Conservation (phyloP, 2,888 invertebrate genomes). For the Hirudinaria manillensis region DNA sequence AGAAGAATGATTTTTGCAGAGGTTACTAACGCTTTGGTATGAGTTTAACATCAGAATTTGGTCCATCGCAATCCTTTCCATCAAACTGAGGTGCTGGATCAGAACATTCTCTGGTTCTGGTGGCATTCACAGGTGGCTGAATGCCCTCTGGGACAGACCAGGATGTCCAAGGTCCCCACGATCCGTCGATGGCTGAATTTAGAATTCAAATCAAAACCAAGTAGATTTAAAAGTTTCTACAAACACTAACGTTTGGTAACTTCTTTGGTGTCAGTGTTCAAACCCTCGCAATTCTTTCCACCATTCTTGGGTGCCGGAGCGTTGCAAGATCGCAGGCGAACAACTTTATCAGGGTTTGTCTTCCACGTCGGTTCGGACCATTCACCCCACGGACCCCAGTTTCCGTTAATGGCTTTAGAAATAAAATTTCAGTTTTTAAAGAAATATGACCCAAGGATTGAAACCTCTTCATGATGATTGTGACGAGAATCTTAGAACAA, state of each 20-base stretch:
- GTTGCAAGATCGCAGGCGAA: constrained; percentile 15
- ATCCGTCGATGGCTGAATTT: constrained; percentile 32
- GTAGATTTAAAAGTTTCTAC: not conserved
- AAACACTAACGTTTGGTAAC: constrained; percentile 21
- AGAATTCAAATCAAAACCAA: not conserved
- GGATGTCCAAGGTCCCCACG: constrained; percentile 33
- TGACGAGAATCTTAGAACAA: too few species aligned
- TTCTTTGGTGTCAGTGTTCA: constrained; percentile 20
- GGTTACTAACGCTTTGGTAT: not conserved
- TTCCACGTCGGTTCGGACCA: constrained; percentile 24
- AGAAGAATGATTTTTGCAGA: not conserved
- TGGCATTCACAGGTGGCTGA: constrained; percentile 34
- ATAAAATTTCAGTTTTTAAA: not conserved
- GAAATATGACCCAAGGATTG: too few species aligned
- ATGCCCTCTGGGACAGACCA: constrained; percentile 34
- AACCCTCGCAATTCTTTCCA: constrained; percentile 18
- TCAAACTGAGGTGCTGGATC: constrained; percentile 48
- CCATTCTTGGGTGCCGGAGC: constrained; percentile 21
- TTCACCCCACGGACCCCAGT: constrained; percentile 21
- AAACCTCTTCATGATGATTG: too few species aligned
- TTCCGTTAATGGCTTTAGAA: constrained; percentile 6
- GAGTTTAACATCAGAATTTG: constrained; percentile 38
- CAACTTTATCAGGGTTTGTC: constrained; percentile 5
- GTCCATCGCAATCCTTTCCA: constrained; percentile 48
- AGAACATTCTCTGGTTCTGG: constrained; percentile 47